Conservation (phyloP, 2,888 invertebrate species). For the Aphidoletes aphidimyza region DNA sequence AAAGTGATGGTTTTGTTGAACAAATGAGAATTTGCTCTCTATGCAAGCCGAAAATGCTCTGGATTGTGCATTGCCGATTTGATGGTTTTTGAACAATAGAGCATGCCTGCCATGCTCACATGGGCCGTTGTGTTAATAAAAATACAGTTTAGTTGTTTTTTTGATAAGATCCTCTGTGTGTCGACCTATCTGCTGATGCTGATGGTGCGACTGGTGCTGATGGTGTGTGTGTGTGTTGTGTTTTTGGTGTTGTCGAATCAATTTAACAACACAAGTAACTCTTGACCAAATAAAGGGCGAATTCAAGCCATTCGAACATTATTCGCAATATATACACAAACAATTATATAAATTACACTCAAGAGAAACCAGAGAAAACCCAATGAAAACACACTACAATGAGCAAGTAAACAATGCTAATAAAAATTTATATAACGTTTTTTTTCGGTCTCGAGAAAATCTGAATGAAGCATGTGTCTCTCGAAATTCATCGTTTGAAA, state of each 20-base stretch:
- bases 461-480: constrained; percentile 20
- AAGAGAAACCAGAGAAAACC: constrained; percentile 10
- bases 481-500: not conserved
- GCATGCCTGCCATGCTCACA: no score
- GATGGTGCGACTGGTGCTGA: not conserved
- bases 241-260: constrained; percentile 1
- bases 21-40: no score
- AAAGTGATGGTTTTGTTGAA: no score
- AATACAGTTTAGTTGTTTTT: no score
- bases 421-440: constrained; percentile 39
- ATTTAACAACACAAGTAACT: not conserved
- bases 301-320: not conserved
- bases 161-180: no score
- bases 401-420: constrained; percentile 41
- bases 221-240: not conserved
- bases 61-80: no score
- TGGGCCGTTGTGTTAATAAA: no score
- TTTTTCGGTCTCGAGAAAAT: not conserved
- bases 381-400: constrained; percentile 39
- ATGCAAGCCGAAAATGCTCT: no score
- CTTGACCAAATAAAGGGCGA: not conserved
- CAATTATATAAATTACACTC: constrained; percentile 51
- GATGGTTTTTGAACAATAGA: no score
- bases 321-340: not conserved
- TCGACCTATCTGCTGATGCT: no score